Evolutionary conservation across 2,888 invertebrate genomes (phyloP), one percentile per base, ranked within the genome.

Genomic region (Tipula lateralis): DNA sequence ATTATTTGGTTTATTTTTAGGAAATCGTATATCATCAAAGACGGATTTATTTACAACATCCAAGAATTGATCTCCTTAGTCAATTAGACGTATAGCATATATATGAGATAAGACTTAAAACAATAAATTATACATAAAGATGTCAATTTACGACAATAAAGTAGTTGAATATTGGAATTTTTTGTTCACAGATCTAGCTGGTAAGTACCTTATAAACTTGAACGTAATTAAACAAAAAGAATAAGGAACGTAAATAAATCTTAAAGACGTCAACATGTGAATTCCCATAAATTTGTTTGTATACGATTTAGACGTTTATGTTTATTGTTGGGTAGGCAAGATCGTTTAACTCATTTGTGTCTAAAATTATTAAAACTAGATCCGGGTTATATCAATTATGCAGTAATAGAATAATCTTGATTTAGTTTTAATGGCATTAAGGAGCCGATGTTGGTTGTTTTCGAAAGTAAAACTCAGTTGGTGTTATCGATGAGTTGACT

Each of bases 111-210:
- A 66, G 66, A 66, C 66, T 66, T 66, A 24, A 16, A 50, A 0
- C 24, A 24, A 30, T 30, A 30, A 36, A 36, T 36, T 36, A 9
- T 36, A 36, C 36, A 36, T 36, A 6, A 39, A 83, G 39, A 83
- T 83, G 83, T 83, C 83, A 36, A 34, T 83, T 36, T 83, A 83
- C 83, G 83, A 83, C 24, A 94, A 93, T 89, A 91, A 93, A 85
- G 91, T 93, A 84, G 91, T 92, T 50, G 92, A 91, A 87, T 92
- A 92, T 86, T 95, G 93, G 91, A 91, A 94, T 86, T 92, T 91
- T 86, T 87, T 94, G 85, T 94, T 94, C 88, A 90, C 89, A 85
- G 94, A 95, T 87, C 88, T 94, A 87, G 93, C 94, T 87, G 94
- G 94, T 94, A 39, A 83, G 83, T 36, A 12, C 12, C 12, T 0